These are phyloP conservation scores for Lycaena phlaeas DNA, from an alignment of 2,888 invertebrate species.

Conservation along the genomic window DNA sequence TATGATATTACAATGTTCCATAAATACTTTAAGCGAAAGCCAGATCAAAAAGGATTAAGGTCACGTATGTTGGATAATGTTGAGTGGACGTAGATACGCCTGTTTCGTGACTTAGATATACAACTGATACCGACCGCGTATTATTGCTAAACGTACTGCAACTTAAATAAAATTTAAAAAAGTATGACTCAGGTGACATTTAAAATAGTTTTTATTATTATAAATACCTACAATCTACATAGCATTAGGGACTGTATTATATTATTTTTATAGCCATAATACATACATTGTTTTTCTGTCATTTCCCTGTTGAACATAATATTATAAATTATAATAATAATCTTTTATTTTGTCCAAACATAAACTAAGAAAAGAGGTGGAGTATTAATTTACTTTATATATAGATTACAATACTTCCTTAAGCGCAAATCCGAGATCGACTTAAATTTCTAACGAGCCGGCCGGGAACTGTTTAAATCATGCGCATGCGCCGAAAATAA, in stretches of 20 bases:
- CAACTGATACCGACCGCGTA: slow-evolving; percentile 22
- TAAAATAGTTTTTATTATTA: too few relatives aligned
- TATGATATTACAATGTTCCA: slow-evolving; percentile 22
- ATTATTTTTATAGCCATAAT: too few relatives aligned
- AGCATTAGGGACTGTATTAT: too few relatives aligned
- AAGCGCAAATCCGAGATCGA: slow-evolving; percentile 36
- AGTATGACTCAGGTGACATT: too few relatives aligned
- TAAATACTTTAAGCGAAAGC: slow-evolving; percentile 29
- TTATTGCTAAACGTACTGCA: slow-evolving; percentile 18
- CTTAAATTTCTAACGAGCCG: slow-evolving; percentile 38
- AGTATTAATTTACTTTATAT: too few relatives aligned
- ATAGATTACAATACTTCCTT: too few relatives aligned
- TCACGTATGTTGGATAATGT: slow-evolving; percentile 59
- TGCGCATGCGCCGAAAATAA: slow-evolving; percentile 61
- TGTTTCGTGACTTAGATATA: slow-evolving; percentile 52
- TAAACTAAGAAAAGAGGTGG: too few relatives aligned
- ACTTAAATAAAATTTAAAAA: slow-evolving; percentile 8
- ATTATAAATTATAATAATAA: too few relatives aligned
- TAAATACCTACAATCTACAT: too few relatives aligned
- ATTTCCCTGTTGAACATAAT: background rate
- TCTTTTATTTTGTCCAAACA: too few relatives aligned
- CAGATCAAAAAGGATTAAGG: slow-evolving; percentile 44
- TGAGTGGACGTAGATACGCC: slow-evolving; percentile 47
- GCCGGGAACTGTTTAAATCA: slow-evolving; percentile 60
- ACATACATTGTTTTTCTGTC: background rate